Evolutionary conservation across 2,888 invertebrate species (phyloP), one percentile per base, ranked within the genome.

Genomic region (Ectemnius continuus): DNA sequence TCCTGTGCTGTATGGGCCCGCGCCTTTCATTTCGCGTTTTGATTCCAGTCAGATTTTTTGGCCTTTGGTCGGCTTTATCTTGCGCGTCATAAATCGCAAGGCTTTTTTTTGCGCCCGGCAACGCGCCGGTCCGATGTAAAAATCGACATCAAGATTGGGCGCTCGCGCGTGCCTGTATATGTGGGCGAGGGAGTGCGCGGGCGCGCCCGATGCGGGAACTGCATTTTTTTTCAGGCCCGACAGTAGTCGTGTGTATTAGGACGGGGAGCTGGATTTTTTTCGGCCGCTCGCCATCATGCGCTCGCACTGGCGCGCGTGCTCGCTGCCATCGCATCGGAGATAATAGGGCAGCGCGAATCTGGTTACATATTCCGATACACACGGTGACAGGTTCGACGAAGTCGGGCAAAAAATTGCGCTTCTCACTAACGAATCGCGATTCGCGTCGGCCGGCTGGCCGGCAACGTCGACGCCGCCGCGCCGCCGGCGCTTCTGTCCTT

Each of bases 391-490:
- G 67, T 67, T 72, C 64, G 45, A 20, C 70, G 70, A 47, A 64
- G 20, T 28, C 20, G 63, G 18, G 69, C 68, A 76, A 81, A 80
- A 81, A 81, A 81, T 81, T 78, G 77, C 69, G 57, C 59, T 36
- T 11, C 36, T 61, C 75, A 72, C 79, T 76, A 84, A 84, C 84
- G 84, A 84, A 84, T 83, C 83, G 76, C 80, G 81, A 84, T 84
- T 80, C 76, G 81, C 36, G 36, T 11, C 8, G 36, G 8, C 11
- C 36, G 36, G 36, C 36, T 36, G 36, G 36, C 36, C 36, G 8
- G 36, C 36, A 36, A 36, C 36, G 36, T 36, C 36, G 36, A 36
- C 36, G 36, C 36, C 36, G 36, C 36, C 28, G 28, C 76, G 77
- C 64, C 70, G 58, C 73, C 74, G 78, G 76, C 81, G 79, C 78